Base-by-base conservation (phyloP, 2,797 vertebrate genomes). In the Hydrolagus colliei region DNA sequence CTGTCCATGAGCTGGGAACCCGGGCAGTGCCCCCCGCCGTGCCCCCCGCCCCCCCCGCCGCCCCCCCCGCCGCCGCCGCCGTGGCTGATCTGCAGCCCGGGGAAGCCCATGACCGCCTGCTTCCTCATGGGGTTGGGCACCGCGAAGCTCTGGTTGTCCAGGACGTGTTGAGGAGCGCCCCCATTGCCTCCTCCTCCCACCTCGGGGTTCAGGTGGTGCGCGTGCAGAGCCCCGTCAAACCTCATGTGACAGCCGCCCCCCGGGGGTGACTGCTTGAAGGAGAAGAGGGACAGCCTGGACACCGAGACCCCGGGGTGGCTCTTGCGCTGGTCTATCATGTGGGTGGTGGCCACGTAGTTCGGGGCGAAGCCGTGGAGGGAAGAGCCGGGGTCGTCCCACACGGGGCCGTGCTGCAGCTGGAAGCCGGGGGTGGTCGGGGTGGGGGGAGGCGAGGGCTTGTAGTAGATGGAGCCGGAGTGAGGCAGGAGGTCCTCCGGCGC, bases 161-260 rank as follows among this genome's bases (percentile, higher is more conserved):
- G 94, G 88, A 95, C 93, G 87, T 96, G 96, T 93, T 98, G 97
- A 6, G 41, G 41, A 6, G 41, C 41, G 6, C 41, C 27, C 27
- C 27, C 27, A 27, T 27, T 27, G 27, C 27, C 27, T 86, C 93
- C 93, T 76, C 94, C 96, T 0, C 96, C 91, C 35, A 93, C 91
- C 90, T 99, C 97, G 18, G 97, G 92, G 93, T 92, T 95, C 96
- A 98, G 97, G 90, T 97, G 96, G 90, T 97, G 96, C 8, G 98
- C 96, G 88, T 98, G 97, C 73, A 98, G 95, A 86, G 97, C 96
- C 85, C 96, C 97, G 82, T 99, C 98, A 90, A 99, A 99, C 88
- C 97, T 96, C 98, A 99, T 99, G 94, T 99, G 98, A 89, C 98
- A 99, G 92, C 97, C 99, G 89, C 97, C 98, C 7, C 97, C 97